phyloP scores from a whole-genome alignment of 2,797 vertebrate genomes.

The Paguma larvata region DNA sequence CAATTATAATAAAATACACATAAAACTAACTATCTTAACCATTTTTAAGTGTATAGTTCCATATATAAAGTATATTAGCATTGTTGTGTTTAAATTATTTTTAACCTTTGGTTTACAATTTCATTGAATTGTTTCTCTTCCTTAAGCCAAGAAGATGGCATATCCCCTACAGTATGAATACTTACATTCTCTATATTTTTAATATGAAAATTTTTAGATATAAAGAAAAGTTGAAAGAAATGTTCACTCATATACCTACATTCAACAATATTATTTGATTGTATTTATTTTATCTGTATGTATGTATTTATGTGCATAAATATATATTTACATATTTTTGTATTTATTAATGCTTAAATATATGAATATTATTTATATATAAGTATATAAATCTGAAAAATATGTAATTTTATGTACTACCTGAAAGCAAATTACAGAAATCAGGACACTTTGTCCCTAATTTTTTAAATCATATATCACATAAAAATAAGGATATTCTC shows the following conservation, averaged over 20 bases:
- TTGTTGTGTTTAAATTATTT: conserved; percentile 6
- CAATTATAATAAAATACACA: background rate
- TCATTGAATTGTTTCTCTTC: background rate
- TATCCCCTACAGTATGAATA: background rate
- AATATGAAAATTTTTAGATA: background rate
- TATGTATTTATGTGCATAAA: background rate
- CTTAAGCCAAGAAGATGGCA: background rate
- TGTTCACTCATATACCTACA: background rate
- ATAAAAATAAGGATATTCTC: background rate
- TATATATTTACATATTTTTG: background rate
- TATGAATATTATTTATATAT: background rate
- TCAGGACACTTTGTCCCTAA: background rate
- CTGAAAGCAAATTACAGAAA: background rate
- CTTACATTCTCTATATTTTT: background rate
- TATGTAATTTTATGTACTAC: background rate
- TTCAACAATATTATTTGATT: background rate
- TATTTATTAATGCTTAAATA: background rate
- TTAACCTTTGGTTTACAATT: background rate
- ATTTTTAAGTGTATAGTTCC: background rate
- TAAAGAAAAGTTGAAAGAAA: background rate
- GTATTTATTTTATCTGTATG: background rate
- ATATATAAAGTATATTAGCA: background rate
- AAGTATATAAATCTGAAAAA: background rate
- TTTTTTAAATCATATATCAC: background rate
- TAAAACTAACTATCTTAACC: background rate